Evolutionary conservation across 2,888 invertebrate genomes (phyloP).

Genomic region (Ptychoptera albimana): DNA sequence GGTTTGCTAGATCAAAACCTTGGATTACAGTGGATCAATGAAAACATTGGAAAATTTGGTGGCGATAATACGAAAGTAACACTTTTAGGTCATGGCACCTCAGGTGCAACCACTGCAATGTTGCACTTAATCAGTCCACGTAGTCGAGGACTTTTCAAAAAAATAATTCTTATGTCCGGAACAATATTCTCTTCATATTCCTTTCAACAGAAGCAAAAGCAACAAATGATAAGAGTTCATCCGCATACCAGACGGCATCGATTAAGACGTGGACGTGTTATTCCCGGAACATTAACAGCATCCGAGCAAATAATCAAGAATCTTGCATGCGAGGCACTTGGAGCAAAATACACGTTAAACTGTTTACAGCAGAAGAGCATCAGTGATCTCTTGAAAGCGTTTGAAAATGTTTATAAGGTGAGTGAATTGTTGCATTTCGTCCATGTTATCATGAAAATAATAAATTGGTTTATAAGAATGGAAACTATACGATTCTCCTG

Average conservation of each 20-base stretch:
- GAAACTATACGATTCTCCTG: conserved; percentile 39
- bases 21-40: conserved; percentile 59
- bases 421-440: conserved; percentile 18
- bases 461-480: conserved; percentile 31
- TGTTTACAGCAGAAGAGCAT: conserved; percentile 46
- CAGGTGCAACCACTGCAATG: conserved; percentile 54
- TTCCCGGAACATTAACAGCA: no score
- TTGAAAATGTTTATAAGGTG: conserved; percentile 36
- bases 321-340: conserved; percentile 36
- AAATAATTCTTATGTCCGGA: conserved; percentile 53
- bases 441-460: background rate
- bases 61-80: conserved; percentile 68
- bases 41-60: conserved; percentile 63
- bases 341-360: conserved; percentile 34
- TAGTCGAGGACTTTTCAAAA: conserved; percentile 40
- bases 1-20: conserved; percentile 74
- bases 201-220: conserved; percentile 3
- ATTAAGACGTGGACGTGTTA: conserved; percentile 23
- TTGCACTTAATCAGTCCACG: conserved; percentile 50
- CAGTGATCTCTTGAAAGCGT: conserved; percentile 41
- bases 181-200: conserved; percentile 33
- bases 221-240: background rate
- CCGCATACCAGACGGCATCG: conserved; percentile 17
- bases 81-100: conserved; percentile 60
- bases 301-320: conserved; percentile 31